Evolutionary conservation across 2,113 vertebrate species (phyloP).

Genomic region (Oncorhynchus keta): DNA sequence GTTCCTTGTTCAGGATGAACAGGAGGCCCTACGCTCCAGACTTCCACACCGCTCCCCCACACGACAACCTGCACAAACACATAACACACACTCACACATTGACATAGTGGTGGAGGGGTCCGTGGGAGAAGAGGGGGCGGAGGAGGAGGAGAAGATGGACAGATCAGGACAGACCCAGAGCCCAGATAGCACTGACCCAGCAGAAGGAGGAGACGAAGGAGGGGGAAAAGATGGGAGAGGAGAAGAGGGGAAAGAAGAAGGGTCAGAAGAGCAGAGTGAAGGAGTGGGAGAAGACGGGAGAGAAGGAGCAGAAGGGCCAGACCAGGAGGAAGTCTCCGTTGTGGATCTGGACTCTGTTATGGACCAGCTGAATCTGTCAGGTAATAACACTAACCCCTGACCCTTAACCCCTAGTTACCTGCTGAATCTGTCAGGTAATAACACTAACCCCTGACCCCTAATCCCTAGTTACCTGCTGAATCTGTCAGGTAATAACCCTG

Average conservation of each 20-base stretch:
- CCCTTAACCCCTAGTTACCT: too few relatives aligned
- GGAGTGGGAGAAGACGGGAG: neutral
- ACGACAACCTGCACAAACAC: slow-evolving; percentile 10
- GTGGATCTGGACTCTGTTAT: slow-evolving; percentile 63
- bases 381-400: too few relatives aligned
- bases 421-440: too few relatives aligned
- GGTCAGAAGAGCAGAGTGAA: neutral
- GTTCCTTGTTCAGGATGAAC: slow-evolving; percentile 89
- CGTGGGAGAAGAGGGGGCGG: slow-evolving; percentile 23
- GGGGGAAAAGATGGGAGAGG: neutral
- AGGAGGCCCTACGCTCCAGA: slow-evolving; percentile 59
- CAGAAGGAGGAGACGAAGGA: slow-evolving; percentile 6
- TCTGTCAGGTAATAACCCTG: too few relatives aligned
- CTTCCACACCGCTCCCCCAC: slow-evolving; percentile 1
- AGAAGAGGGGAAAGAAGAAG: slow-evolving; percentile 12
- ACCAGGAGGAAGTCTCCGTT: neutral
- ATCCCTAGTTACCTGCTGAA: too few relatives aligned
- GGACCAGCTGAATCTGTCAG: slow-evolving; percentile 42
- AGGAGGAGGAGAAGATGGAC: slow-evolving; percentile 24
- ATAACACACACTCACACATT: slow-evolving; percentile 32
- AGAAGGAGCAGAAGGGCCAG: neutral
- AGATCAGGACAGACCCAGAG: slow-evolving; percentile 9
- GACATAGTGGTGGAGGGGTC: slow-evolving; percentile 55
- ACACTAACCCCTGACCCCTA: too few relatives aligned
- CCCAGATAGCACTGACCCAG: slow-evolving; percentile 29